Percentiles rank a stretch among this genome's conserved stretches.
phyloP scores from a whole-genome alignment of 53 echinoderm and acorn worm genomes.

The Echinarachnius parma region DNA sequence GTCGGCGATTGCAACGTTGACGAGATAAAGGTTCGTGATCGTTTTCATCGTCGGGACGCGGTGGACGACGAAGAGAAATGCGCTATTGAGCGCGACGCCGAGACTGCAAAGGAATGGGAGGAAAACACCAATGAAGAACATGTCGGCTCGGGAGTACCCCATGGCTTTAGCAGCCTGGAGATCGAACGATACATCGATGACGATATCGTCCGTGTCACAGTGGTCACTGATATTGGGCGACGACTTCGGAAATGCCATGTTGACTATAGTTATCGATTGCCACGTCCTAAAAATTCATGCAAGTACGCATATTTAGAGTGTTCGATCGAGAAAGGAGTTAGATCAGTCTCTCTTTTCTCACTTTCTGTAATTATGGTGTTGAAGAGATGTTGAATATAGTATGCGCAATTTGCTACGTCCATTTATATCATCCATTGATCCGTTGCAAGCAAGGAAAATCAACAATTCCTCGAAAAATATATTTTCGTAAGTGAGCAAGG shows the following conservation, averaged over 20 bases:
- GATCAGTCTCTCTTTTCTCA: too few species aligned
- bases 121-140: slow-evolving; percentile 50
- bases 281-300: too few species aligned
- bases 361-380: too few species aligned
- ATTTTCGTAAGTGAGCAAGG: too few species aligned
- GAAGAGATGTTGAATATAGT: too few species aligned
- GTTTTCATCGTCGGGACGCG: slow-evolving; percentile 78
- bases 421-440: too few species aligned
- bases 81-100: slow-evolving; percentile 67
- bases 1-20: slow-evolving; percentile 74
- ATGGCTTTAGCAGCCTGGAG: slow-evolving; percentile 4
- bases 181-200: slow-evolving; percentile 1
- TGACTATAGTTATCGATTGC: too few species aligned
- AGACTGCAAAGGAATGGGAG: slow-evolving; percentile 63
- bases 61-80: slow-evolving; percentile 77
- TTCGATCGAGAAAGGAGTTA: too few species aligned
- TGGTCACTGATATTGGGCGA: neutral
- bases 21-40: slow-evolving; percentile 85
- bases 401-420: too few species aligned
- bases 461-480: too few species aligned
- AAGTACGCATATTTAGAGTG: too few species aligned
- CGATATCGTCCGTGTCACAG: neutral
- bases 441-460: too few species aligned
- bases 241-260: neutral
- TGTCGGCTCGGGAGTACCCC: slow-evolving; percentile 51